These are phyloP conservation scores for Drosophila insularis DNA, from an alignment of 1,140 invertebrate species.

Conservation along the genomic window DNA sequence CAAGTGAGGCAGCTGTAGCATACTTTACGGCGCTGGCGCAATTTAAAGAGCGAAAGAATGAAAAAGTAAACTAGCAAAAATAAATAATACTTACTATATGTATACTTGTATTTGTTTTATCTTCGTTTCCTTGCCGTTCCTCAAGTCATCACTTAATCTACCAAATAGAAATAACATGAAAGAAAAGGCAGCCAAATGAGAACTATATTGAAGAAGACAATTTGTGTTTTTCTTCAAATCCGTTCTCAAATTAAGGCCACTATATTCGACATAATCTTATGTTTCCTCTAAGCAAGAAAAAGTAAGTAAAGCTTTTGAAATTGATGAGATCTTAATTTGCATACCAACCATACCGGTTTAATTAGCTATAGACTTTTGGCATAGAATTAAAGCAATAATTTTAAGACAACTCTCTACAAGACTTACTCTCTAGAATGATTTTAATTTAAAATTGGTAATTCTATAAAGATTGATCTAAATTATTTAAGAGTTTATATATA, in stretches of 20 bases:
- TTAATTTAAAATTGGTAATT: too few species aligned
- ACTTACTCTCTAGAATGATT: too few species aligned
- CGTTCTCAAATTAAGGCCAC: slow-evolving; percentile 15
- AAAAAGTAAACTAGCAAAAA: slow-evolving; percentile 44
- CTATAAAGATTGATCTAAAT: too few species aligned
- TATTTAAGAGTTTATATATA: too few species aligned
- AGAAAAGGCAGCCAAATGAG: slow-evolving; percentile 24
- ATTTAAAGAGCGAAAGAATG: slow-evolving; percentile 47
- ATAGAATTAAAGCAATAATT: too few species aligned
- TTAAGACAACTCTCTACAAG: too few species aligned
- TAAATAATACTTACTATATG: not conserved
- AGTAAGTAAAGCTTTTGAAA: not conserved
- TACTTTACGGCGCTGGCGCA: slow-evolving; percentile 48
- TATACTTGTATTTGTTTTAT: slow-evolving; percentile 38
- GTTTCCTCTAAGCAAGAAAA: not conserved
- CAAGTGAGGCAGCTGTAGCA: slow-evolving; percentile 31
- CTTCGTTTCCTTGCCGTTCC: slow-evolving; percentile 36
- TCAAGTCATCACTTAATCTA: slow-evolving; percentile 64
- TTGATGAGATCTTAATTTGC: not conserved
- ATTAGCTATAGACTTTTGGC: too few species aligned
- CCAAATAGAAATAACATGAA: slow-evolving; percentile 46
- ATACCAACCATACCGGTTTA: too few species aligned
- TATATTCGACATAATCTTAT: not conserved
- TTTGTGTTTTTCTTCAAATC: slow-evolving; percentile 16
- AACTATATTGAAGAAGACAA: slow-evolving; percentile 31